Evolutionary conservation across 1,140 invertebrate genomes (phyloP).

Genomic region (Ptiloglossa arizonensis): DNA sequence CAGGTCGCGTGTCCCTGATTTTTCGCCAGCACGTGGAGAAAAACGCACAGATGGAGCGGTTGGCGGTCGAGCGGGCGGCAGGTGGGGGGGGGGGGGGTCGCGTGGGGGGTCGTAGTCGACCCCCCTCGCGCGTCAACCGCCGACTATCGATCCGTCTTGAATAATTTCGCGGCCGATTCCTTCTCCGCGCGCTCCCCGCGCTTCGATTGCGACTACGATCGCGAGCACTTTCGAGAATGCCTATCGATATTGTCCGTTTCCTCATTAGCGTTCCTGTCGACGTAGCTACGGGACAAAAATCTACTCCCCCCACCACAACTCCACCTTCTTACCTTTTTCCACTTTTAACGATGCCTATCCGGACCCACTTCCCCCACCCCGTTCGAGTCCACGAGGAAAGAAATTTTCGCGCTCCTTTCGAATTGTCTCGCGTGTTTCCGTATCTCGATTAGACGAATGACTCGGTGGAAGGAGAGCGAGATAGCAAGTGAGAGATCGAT

Average conservation of each 20-base stretch:
- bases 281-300: constrained; percentile 1
- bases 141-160: constrained; percentile 76
- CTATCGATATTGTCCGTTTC: constrained; percentile 27
- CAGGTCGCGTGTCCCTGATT: constrained; percentile 27
- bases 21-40: constrained; percentile 59
- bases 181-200: constrained; percentile 46
- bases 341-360: constrained; percentile 17
- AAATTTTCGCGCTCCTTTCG: too few relatives aligned
- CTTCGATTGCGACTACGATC: constrained; percentile 20
- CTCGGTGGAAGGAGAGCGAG: too few relatives aligned
- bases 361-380: too few relatives aligned
- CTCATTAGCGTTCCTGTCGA: constrained; percentile 16
- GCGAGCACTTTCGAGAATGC: constrained; percentile 11
- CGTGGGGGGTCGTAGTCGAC: constrained; percentile 46
- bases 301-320: not conserved
- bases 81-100: not conserved
- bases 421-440: too few relatives aligned
- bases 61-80: constrained; percentile 33
- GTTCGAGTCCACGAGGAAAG: too few relatives aligned
- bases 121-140: constrained; percentile 70
- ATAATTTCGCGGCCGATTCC: constrained; percentile 77
- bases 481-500: too few relatives aligned
- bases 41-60: constrained; percentile 48
- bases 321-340: not conserved
- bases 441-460: too few relatives aligned